Conservation (phyloP, 2,113 vertebrate genomes). For the Sylvietta virens region DNA sequence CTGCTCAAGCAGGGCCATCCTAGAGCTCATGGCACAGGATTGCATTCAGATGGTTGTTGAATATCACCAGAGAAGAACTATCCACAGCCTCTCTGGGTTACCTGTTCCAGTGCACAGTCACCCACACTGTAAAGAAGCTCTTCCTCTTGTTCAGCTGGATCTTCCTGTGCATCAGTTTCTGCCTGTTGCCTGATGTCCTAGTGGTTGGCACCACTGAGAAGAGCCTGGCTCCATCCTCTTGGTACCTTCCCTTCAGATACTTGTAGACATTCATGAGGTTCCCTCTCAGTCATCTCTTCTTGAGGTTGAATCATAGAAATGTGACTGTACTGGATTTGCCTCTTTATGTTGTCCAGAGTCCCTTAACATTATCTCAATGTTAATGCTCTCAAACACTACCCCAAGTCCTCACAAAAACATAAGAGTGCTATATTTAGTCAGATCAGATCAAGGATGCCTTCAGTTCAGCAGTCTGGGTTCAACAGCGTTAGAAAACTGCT, state of each 20-base stretch:
- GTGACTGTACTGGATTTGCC: neutral
- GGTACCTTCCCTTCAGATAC: neutral
- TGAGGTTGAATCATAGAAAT: neutral
- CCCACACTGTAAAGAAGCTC: too few species aligned
- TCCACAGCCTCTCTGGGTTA: neutral
- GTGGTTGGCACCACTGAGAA: neutral
- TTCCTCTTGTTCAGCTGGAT: neutral
- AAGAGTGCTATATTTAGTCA: neutral
- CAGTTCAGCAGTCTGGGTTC: neutral
- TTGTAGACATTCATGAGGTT: neutral
- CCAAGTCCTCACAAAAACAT: neutral
- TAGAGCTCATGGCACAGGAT: rapidly evolving
- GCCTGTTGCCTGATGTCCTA: neutral
- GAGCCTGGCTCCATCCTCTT: rapidly evolving
- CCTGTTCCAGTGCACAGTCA: rapidly evolving
- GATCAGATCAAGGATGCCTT: neutral
- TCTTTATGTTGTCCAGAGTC: neutral
- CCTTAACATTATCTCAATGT: neutral
- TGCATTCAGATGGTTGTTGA: neutral
- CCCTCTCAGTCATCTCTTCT: neutral
- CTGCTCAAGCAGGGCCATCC: too few species aligned
- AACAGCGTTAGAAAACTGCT: neutral
- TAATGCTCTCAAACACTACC: neutral
- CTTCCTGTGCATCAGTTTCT: neutral
- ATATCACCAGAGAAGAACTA: neutral